These are phyloP conservation scores for Camponotus pennsylvanicus DNA, from an alignment of 1,140 invertebrate genomes.

Conservation along the genomic window DNA sequence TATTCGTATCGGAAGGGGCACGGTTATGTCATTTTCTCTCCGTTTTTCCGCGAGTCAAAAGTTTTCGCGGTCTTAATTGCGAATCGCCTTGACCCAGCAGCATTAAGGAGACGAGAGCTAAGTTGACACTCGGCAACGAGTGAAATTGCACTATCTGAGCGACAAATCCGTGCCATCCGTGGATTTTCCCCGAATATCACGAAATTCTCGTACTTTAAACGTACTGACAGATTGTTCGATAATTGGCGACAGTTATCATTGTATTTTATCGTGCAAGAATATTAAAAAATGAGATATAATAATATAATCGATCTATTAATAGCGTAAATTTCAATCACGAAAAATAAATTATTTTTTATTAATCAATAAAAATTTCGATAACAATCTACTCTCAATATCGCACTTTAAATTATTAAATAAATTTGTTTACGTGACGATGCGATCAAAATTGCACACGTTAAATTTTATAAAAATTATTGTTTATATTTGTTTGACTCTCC, in stretches of 20 bases:
- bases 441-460: not conserved
- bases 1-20: not conserved
- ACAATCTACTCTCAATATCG: not conserved
- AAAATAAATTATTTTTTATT: not conserved
- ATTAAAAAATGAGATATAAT: not conserved
- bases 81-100: constrained; percentile 49
- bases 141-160: constrained; percentile 43
- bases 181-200: constrained; percentile 9
- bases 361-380: not conserved
- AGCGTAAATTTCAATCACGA: not conserved
- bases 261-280: not conserved
- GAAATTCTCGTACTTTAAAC: constrained; percentile 26
- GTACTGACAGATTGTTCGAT: constrained; percentile 29
- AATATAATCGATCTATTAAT: not conserved
- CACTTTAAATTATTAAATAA: constrained; percentile 8
- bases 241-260: constrained; percentile 14
- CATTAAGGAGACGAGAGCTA: constrained; percentile 24
- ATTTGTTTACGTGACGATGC: not conserved
- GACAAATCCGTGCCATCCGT: constrained; percentile 29
- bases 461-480: not conserved
- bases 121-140: constrained; percentile 49
- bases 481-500: not conserved
- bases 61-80: constrained; percentile 46
- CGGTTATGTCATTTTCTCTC: constrained; percentile 22
- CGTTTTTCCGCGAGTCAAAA: constrained; percentile 38